A percentile compares a stretch with the other conserved stretches of the same genome.
These are phyloP conservation scores for Machaerirhynchus nigripectus DNA, from an alignment of 2,113 vertebrate species.

Conservation along the genomic window DNA sequence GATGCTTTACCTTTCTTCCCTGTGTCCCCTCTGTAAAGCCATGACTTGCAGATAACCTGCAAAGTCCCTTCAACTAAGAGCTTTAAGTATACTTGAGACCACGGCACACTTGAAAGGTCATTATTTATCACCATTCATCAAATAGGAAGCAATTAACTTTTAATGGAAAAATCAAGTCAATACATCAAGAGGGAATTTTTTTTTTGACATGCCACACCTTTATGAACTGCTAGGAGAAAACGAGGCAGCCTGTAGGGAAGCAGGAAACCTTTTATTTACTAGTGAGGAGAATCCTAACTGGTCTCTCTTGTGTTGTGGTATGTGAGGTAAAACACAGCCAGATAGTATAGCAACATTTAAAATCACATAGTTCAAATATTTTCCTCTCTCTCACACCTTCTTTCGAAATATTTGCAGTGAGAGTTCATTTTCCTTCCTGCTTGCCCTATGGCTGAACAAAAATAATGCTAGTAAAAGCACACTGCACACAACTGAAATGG, in stretches of 20 bases:
- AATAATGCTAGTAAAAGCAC: background rate
- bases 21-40: background rate
- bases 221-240: conserved; percentile 57
- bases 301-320: background rate
- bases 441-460: background rate
- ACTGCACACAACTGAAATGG: background rate
- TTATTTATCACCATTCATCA: conserved; percentile 51
- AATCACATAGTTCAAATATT: background rate
- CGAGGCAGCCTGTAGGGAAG: background rate
- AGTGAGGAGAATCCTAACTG: background rate
- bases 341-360: background rate
- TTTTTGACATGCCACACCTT: conserved; percentile 10
- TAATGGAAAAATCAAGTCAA: conserved; percentile 56
- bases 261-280: conserved; percentile 1
- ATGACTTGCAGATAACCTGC: background rate
- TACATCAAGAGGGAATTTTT: background rate
- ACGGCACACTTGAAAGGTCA: background rate
- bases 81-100: background rate
- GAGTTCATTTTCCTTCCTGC: background rate
- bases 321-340: background rate
- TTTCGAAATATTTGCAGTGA: background rate
- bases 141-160: conserved; percentile 54
- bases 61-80: background rate
- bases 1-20: background rate
- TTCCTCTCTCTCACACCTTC: background rate